phyloP scores from a whole-genome alignment of 2,888 invertebrate species.

The Theretra japonica region DNA sequence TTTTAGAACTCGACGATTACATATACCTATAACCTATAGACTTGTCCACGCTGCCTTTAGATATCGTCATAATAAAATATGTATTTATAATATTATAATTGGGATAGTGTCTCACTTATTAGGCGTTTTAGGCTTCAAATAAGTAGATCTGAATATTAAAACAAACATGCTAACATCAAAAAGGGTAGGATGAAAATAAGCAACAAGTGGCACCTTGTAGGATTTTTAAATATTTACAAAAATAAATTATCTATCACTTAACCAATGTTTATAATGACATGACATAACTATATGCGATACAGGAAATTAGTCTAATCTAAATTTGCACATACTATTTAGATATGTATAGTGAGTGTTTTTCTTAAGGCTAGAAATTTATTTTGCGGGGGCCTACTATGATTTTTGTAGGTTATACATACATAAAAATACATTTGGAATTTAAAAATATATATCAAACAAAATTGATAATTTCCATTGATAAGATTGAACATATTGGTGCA shows the following conservation, averaged over 20 bases:
- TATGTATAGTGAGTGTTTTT: background rate
- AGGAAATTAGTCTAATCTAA: slow-evolving; percentile 4
- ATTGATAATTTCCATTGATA: background rate
- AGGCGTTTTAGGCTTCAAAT: slow-evolving; percentile 18
- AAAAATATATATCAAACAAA: background rate
- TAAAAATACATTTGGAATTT: background rate
- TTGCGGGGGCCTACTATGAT: no score
- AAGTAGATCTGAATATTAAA: slow-evolving; percentile 4
- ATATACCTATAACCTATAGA: slow-evolving; percentile 24
- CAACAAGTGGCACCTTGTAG: slow-evolving; percentile 1
- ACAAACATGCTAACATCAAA: background rate
- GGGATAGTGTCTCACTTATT: background rate
- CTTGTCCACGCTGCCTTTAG: slow-evolving; percentile 27
- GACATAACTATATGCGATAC: background rate
- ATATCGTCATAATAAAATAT: slow-evolving; percentile 17
- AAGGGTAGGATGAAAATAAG: background rate
- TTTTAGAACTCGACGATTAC: slow-evolving; percentile 14
- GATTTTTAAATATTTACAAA: slow-evolving; percentile 6
- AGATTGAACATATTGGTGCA: background rate
- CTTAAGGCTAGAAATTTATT: background rate
- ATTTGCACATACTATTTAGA: background rate
- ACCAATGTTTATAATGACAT: background rate
- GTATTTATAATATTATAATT: slow-evolving; percentile 15
- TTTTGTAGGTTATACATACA: background rate
- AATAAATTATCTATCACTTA: background rate